phyloP scores from a whole-genome alignment of 2,888 invertebrate species.

The Aspidiotus rigidus region DNA sequence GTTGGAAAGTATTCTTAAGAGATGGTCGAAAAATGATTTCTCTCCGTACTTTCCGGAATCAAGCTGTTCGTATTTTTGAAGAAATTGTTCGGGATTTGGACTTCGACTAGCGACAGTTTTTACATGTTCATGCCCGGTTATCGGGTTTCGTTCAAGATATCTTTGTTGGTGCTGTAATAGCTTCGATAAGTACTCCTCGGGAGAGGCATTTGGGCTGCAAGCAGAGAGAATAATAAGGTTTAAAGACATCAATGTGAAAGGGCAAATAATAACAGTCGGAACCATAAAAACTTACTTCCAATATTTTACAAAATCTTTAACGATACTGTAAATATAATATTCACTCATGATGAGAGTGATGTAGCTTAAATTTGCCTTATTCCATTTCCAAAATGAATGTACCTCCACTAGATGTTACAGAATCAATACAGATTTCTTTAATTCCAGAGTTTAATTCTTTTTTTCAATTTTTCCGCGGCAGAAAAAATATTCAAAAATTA shows the following conservation, averaged over 20 bases:
- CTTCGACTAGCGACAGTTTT: slow-evolving; percentile 21
- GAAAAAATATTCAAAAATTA: too few relatives aligned
- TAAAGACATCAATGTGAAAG: slow-evolving; percentile 2
- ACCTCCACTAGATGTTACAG: too few relatives aligned
- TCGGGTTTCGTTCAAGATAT: slow-evolving; percentile 21
- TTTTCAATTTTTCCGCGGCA: too few relatives aligned
- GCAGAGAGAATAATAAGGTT: background rate
- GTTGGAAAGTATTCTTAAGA: background rate
- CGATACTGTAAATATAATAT: slow-evolving; percentile 8
- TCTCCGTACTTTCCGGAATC: slow-evolving; percentile 21
- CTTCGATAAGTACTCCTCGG: slow-evolving; percentile 16
- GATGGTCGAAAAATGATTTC: background rate
- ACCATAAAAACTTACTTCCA: slow-evolving; percentile 11
- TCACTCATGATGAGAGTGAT: slow-evolving; percentile 15
- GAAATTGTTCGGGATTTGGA: slow-evolving; percentile 18
- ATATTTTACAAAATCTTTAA: slow-evolving; percentile 23
- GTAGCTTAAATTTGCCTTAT: too few relatives aligned
- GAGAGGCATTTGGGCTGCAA: slow-evolving; percentile 18
- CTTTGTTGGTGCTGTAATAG: slow-evolving; percentile 14
- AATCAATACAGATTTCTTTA: too few relatives aligned
- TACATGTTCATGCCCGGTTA: slow-evolving; percentile 18
- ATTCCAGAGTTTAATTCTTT: too few relatives aligned
- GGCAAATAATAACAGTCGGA: slow-evolving; percentile 3
- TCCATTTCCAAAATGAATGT: too few relatives aligned
- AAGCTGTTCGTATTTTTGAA: slow-evolving; percentile 18